A percentile compares a stretch with the other conserved stretches of the same genome.
phyloP scores from a whole-genome alignment of 1,140 invertebrate species.

The Sinonovacula constricta region DNA sequence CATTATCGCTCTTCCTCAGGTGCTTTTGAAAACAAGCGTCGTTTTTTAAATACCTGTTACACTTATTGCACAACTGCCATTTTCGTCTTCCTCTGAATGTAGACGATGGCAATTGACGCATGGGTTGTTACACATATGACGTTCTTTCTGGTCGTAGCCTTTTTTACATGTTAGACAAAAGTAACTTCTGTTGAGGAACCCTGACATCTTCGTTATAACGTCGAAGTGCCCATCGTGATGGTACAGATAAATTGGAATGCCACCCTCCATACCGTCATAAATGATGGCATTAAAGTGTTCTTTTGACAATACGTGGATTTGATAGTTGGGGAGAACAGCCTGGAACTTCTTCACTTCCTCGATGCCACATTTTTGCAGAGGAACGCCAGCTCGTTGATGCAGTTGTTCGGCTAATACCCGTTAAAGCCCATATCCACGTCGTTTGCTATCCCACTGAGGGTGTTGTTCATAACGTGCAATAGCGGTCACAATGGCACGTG shows the following conservation, averaged over 20 bases:
- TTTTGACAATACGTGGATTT: too few species aligned
- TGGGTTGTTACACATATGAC: neutral
- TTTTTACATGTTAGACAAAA: neutral
- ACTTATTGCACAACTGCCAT: conserved; percentile 21
- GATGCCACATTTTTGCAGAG: conserved; percentile 2
- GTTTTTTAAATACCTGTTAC: conserved; percentile 40
- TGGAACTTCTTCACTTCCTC: conserved; percentile 21
- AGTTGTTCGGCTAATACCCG: neutral
- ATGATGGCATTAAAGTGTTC: too few species aligned
- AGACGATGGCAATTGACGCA: neutral
- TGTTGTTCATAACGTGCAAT: conserved; percentile 9
- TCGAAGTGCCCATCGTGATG: too few species aligned
- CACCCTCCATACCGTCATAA: conserved; percentile 6
- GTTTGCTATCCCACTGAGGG: conserved; percentile 7
- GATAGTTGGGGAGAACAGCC: too few species aligned
- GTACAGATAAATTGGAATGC: too few species aligned
- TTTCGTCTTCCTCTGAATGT: neutral
- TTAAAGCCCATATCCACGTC: neutral
- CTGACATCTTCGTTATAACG: neutral
- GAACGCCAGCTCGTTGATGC: conserved; percentile 4
- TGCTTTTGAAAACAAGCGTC: too few species aligned
- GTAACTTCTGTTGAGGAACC: neutral
- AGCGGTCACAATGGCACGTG: conserved; percentile 10
- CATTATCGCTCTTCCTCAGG: conserved; percentile 8
- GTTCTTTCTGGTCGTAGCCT: neutral